Conservation (phyloP, 1,140 invertebrate species). For the Patella vulgata region DNA sequence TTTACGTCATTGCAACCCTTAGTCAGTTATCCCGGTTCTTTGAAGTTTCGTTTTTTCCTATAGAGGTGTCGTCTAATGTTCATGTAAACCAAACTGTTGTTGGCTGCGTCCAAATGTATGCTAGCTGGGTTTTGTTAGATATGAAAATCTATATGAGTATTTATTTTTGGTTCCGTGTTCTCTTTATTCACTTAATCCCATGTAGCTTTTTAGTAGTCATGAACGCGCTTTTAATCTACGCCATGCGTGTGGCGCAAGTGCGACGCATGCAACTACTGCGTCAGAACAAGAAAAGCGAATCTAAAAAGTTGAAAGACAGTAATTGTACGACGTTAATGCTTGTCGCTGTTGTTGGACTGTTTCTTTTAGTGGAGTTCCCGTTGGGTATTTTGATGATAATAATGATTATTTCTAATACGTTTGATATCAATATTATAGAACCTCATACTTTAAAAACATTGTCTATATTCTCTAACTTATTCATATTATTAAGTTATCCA, state of each 20-base stretch:
- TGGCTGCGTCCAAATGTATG: constrained; percentile 37
- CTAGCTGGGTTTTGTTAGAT: constrained; percentile 67
- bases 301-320: constrained; percentile 81
- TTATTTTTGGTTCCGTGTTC: constrained; percentile 85
- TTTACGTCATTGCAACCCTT: constrained; percentile 78
- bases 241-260: constrained; percentile 83
- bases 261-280: constrained; percentile 83
- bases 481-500: constrained; percentile 90
- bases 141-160: constrained; percentile 80
- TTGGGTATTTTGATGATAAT: constrained; percentile 81
- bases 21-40: constrained; percentile 84
- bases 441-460: constrained; percentile 29
- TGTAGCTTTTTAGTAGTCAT: constrained; percentile 89
- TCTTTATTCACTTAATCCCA: constrained; percentile 90
- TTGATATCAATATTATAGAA: constrained; percentile 63
- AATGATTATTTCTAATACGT: constrained; percentile 80
- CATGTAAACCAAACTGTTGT: constrained; percentile 63
- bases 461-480: constrained; percentile 79
- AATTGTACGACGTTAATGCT: constrained; percentile 95
- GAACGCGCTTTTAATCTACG: constrained; percentile 86
- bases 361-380: constrained; percentile 90
- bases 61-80: constrained; percentile 74
- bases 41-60: constrained; percentile 71
- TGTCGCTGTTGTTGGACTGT: constrained; percentile 93
- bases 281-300: constrained; percentile 86